Evolutionary conservation across 2,797 vertebrate species (phyloP).

Genomic region (Cirrhinus molitorella): DNA sequence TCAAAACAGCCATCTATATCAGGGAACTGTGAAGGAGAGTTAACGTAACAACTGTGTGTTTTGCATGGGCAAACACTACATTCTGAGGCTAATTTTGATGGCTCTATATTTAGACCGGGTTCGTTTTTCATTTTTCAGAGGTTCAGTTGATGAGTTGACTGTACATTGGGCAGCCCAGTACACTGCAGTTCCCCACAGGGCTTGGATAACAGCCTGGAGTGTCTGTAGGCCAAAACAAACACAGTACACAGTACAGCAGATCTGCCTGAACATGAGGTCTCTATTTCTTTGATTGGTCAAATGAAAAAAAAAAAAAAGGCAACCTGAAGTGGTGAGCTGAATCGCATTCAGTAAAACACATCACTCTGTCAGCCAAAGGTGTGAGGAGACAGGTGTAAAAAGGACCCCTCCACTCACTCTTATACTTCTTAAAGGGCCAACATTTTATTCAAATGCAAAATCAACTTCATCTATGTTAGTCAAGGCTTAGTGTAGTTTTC

Average conservation of each 20-base stretch:
- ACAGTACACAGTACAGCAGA: constrained; percentile 15
- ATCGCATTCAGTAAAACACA: constrained; percentile 14
- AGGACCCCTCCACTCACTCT: background rate
- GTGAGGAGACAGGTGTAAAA: constrained; percentile 11
- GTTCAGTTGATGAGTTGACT: constrained; percentile 17
- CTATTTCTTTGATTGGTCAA: constrained; percentile 48
- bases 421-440: background rate
- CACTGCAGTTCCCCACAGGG: constrained; percentile 37
- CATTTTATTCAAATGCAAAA: background rate
- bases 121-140: constrained; percentile 31
- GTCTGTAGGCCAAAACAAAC: constrained; percentile 44
- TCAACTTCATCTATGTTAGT: background rate
- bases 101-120: constrained; percentile 32
- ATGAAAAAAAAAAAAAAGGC: background rate
- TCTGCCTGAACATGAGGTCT: constrained; percentile 39
- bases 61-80: constrained; percentile 3
- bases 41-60: constrained; percentile 12
- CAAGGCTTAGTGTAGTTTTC: background rate
- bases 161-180: background rate
- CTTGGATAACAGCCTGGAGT: constrained; percentile 41
- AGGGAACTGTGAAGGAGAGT: constrained; percentile 8
- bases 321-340: constrained; percentile 53
- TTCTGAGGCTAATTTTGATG: constrained; percentile 5
- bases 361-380: constrained; percentile 11
- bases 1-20: constrained; percentile 23